A percentile compares a stretch with the other conserved stretches of the same genome.
Evolutionary conservation across 2,797 vertebrate species (phyloP).

Genomic region (Phrynocephalus forsythii): DNA sequence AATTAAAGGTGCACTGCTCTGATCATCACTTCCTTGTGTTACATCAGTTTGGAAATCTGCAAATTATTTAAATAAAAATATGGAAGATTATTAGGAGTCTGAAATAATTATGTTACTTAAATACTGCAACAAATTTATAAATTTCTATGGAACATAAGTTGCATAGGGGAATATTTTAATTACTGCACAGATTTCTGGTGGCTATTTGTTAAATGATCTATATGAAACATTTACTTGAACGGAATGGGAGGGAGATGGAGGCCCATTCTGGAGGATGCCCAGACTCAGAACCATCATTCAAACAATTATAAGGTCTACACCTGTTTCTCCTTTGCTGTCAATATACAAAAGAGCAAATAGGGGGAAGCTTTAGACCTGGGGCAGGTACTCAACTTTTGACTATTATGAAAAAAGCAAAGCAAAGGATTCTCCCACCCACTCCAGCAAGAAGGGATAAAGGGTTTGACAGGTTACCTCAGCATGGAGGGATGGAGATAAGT

Average conservation of each 20-base stretch:
- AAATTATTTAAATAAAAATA: conserved; percentile 2
- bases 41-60: conserved; percentile 10
- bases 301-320: not conserved
- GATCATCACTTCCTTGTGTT: not conserved
- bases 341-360: not conserved
- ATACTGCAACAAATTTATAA: not conserved
- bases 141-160: not conserved
- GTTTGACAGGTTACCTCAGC: too few relatives aligned
- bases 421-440: too few relatives aligned
- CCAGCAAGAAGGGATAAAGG: too few relatives aligned
- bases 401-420: too few relatives aligned
- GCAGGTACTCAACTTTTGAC: too few relatives aligned
- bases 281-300: not conserved
- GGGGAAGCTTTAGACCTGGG: too few relatives aligned
- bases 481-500: too few relatives aligned
- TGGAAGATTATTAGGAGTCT: not conserved
- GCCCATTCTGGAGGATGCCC: not conserved
- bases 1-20: not conserved
- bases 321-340: not conserved
- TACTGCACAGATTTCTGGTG: too few relatives aligned
- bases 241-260: too few relatives aligned
- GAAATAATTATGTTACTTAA: conserved; percentile 4
- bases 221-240: too few relatives aligned
- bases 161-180: not conserved
- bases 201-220: too few relatives aligned